phyloP scores from a whole-genome alignment of 2,797 vertebrate genomes.

The Epinephelus awoara region DNA sequence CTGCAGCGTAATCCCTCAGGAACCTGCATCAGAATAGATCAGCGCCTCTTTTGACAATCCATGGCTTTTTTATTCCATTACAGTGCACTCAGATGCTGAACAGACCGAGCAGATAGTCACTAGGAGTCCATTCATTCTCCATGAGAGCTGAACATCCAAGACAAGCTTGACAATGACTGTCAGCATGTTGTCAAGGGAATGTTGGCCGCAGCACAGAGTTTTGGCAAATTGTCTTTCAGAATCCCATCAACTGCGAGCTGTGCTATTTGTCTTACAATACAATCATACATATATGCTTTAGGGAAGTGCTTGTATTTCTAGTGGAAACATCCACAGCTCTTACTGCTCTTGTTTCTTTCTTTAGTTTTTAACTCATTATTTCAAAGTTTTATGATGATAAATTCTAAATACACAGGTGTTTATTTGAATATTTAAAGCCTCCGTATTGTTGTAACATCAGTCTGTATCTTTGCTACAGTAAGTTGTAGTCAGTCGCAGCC shows the following conservation, averaged over 20 bases:
- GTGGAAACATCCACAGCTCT: constrained; percentile 1
- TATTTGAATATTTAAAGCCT: constrained; percentile 3
- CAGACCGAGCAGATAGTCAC: constrained; percentile 56
- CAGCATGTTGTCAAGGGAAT: constrained; percentile 42
- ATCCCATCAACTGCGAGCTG: constrained; percentile 40
- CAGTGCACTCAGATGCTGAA: constrained; percentile 48
- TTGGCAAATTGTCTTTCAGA: constrained; percentile 50
- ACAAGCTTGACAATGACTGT: constrained; percentile 58
- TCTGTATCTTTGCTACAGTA: not conserved
- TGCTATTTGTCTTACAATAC: constrained; percentile 28
- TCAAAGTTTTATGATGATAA: not conserved
- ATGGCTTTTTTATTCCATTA: constrained; percentile 24
- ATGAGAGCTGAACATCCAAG: constrained; percentile 53
- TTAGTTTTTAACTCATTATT: not conserved
- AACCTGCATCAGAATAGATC: constrained; percentile 67
- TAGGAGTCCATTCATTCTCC: constrained; percentile 47
- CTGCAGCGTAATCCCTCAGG: constrained; percentile 48
- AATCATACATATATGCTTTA: constrained; percentile 13
- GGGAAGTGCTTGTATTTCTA: not conserved
- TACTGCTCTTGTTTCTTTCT: not conserved
- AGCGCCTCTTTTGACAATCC: constrained; percentile 60
- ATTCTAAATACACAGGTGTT: not conserved
- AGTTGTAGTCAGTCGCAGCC: not conserved
- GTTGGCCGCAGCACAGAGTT: constrained; percentile 33
- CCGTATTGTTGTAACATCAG: constrained; percentile 2